Base-by-base conservation (phyloP, 2,797 vertebrate species). In the Cynodonichthys magdalenae region DNA sequence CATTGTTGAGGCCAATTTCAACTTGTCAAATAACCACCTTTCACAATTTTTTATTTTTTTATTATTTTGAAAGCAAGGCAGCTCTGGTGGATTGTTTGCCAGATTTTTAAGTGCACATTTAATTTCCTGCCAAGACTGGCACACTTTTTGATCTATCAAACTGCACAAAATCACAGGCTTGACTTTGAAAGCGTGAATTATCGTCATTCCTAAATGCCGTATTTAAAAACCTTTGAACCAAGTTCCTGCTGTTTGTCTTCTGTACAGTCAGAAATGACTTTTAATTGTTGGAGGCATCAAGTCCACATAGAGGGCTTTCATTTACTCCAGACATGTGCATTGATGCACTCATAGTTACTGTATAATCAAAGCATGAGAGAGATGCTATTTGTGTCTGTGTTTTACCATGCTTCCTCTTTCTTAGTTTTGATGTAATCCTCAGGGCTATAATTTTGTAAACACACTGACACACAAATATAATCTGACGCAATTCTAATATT, bases 221-320 rank as follows among this genome's bases (percentile, higher is more conserved):
- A 82, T 89, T 86, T 85, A 90, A 89, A 71, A 74, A 42, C 59
- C 81, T 90, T 88, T 91, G 84, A 92, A 85, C 66, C 67, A 39
- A 66, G 69, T 77, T 81, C 74, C 55, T 51, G 55, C 42, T 58
- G 52, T 78, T 72, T 76, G 68, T 81, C 74, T 75, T 44, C 79
- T 51, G 75, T 78, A 67, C 71, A 79, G 74, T 77, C 68, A 62
- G 69, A 71, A 63, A 66, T 76, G 74, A 71, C 72, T 75, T 41
- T 36, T 50, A 59, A 86, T 74, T 59, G 70, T 81, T 82, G 75
- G 71, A 87, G 79, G 66, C 75, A 64, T 82, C 79, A 75, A 87
- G 51, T 86, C 73, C 75, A 68, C 71, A 86, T 72, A 78, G 61
- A 87, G 71, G 84, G 77, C 86, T 88, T 84, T 91, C 78, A 90